These are phyloP conservation scores for Rotaria sp. DNA, from an alignment of 2,888 invertebrate genomes.

Conservation along the genomic window DNA sequence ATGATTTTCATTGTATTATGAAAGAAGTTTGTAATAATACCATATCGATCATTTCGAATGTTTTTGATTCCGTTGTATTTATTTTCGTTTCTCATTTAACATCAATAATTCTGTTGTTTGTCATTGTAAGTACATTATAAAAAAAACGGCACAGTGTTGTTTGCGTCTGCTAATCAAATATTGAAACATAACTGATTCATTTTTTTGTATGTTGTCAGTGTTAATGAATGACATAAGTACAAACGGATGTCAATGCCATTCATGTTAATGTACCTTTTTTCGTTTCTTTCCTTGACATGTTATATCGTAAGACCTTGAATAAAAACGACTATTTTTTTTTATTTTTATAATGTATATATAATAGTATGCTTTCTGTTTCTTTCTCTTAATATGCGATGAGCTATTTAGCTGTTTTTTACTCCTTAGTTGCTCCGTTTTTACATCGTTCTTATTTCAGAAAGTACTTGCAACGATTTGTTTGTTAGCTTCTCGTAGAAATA, in stretches of 20 bases:
- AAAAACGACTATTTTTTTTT: not conserved
- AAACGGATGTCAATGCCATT: not conserved
- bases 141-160: not conserved
- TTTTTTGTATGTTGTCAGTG: not conserved
- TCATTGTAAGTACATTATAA: not conserved
- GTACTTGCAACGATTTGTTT: no score
- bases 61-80: not conserved
- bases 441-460: no score
- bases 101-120: not conserved
- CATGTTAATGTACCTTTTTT: no score
- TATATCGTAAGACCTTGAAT: not conserved
- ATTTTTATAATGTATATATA: no score
- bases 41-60: no score
- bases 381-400: no score
- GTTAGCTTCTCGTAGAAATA: no score
- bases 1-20: no score
- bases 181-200: not conserved
- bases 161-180: not conserved
- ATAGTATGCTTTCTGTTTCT: not conserved
- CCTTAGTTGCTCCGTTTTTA: no score
- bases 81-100: not conserved
- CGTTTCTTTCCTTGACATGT: not conserved
- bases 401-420: no score
- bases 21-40: no score
- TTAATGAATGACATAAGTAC: not conserved